phyloP scores from a whole-genome alignment of 1,140 invertebrate species.

The Diachasmimorpha longicaudata region DNA sequence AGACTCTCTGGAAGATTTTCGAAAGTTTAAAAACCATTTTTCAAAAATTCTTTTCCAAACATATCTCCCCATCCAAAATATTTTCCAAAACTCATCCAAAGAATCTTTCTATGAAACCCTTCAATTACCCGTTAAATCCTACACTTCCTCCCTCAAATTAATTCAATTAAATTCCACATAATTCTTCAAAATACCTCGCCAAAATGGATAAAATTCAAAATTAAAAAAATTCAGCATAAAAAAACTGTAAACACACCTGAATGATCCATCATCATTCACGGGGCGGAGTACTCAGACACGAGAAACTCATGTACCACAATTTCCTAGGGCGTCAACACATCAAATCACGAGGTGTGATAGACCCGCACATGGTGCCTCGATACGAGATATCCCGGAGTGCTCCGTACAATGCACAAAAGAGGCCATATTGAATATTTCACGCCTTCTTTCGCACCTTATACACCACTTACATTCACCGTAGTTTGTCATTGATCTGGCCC shows the following conservation, averaged over 20 bases:
- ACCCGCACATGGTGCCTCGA: background rate
- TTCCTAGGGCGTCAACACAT: slow-evolving; percentile 3
- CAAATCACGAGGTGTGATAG: background rate
- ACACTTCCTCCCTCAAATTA: no score
- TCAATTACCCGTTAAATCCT: no score
- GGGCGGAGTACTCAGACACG: background rate
- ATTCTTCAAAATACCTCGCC: no score
- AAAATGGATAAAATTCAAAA: no score
- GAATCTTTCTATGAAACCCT: no score
- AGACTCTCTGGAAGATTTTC: no score
- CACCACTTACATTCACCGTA: background rate
- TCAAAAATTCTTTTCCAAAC: no score
- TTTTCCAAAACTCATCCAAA: no score
- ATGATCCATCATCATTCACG: slow-evolving; percentile 2
- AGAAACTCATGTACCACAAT: background rate
- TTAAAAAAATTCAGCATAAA: background rate
- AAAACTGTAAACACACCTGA: background rate
- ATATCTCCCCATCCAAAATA: no score
- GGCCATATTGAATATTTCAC: slow-evolving; percentile 14
- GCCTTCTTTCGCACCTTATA: background rate
- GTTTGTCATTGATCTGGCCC: slow-evolving; percentile 3
- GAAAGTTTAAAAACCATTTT: no score
- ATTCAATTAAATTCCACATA: no score
- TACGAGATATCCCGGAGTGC: slow-evolving; percentile 20
- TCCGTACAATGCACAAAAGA: slow-evolving; percentile 22